Evolutionary conservation across 2,113 vertebrate genomes (phyloP), one percentile per base, ranked within the genome.

Genomic region (Gymnorhina tibicen): DNA sequence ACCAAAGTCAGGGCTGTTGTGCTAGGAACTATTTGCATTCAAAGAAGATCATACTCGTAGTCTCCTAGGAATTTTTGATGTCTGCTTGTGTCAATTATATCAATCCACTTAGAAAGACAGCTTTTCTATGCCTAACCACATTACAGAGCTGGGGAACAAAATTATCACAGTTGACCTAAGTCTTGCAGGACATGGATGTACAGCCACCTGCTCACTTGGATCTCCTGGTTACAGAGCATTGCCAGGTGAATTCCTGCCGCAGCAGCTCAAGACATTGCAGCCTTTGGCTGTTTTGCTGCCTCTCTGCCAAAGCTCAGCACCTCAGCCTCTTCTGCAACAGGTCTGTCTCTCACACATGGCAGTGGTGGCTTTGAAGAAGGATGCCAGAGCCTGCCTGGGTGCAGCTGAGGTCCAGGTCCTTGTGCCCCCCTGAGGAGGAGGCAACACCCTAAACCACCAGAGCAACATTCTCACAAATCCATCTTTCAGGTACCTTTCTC

Each of bases 21-120:
- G 41, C 33, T 64, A 46, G 68, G 72, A 84, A 37, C 44, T 56
- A 63, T 74, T 56, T 28, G 44, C 58, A 23, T 80, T 83, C 83
- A 64, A 68, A 93, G 74, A 74, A 23, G 55, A 80, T 60, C n/a
- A 35, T 13, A 30, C 17, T 23, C 6, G 1, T 56, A 35, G 81
- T 86, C 70, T 91, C 82, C 55, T 22, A 52, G 93, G 73, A 75
- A 82, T 66, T 91, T 88, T 47, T 96, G 83, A 87, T 92, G 80
- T 67, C 88, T 81, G 42, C 35, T 92, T 74, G 42, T 81, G 83
- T 75, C 86, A 78, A 52, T 93, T 93, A 47, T 26, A 87, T 75
- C 91, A 90, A 90, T 66, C 67, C 72, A 83, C 72, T 91, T 77
- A 60, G 37, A 79, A 49, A 85, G 55, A 66, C 32, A 68, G 49